These are phyloP conservation scores for Apodemia mormo DNA, from an alignment of 2,888 invertebrate species.

Conservation along the genomic window DNA sequence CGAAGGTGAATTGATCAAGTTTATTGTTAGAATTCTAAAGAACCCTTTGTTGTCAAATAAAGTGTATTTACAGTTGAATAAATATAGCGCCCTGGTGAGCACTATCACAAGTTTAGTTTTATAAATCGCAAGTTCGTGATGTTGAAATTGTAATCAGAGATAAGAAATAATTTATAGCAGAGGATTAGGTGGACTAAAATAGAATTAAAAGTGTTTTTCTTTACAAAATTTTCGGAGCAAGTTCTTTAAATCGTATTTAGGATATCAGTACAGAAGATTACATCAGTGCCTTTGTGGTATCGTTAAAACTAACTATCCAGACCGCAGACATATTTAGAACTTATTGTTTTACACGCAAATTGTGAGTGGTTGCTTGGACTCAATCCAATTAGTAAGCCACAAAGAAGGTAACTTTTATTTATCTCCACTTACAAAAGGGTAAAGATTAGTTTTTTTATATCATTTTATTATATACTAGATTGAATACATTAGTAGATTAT, in stretches of 20 bases:
- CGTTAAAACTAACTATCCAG: conserved; percentile 39
- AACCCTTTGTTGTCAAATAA: conserved; percentile 49
- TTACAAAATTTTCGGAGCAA: too few relatives aligned
- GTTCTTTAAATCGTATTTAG: too few relatives aligned
- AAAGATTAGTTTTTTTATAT: too few relatives aligned
- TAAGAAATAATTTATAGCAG: conserved; percentile 32
- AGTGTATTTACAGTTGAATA: conserved; percentile 54
- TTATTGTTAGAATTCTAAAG: conserved; percentile 60
- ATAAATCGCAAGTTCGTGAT: conserved; percentile 31
- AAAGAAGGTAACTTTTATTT: conserved; percentile 22
- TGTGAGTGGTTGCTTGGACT: conserved; percentile 41
- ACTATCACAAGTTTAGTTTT: conserved; percentile 38
- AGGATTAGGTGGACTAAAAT: conserved; percentile 19
- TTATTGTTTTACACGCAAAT: conserved; percentile 41
- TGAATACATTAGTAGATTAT: too few relatives aligned
- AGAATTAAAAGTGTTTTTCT: conserved; percentile 21
- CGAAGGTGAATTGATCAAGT: conserved; percentile 55
- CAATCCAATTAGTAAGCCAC: conserved; percentile 44
- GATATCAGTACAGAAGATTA: neutral
- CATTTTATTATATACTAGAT: too few relatives aligned
- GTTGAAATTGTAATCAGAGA: conserved; percentile 40
- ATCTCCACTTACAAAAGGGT: neutral
- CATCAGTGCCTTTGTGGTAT: conserved; percentile 15
- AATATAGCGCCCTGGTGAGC: conserved; percentile 43
- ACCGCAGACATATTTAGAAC: conserved; percentile 41